Evolutionary conservation across 2,888 invertebrate species (phyloP).

Genomic region (Chrysopilus asiliformis): DNA sequence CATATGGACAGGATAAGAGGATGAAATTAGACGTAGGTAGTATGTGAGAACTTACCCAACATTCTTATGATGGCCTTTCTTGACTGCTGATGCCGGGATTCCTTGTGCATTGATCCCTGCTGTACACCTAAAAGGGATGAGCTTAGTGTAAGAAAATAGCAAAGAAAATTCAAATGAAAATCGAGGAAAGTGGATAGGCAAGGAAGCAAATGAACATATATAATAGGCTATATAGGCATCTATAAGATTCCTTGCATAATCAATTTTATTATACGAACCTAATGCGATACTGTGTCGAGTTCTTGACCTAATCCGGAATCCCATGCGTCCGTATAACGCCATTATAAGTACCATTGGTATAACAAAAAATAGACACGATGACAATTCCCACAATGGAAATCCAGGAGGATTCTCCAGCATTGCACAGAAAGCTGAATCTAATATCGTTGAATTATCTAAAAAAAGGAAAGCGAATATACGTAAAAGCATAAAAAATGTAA

Average conservation of each 20-base stretch:
- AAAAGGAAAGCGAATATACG: conserved; percentile 10
- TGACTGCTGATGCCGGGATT: conserved; percentile 53
- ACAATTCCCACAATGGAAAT: conserved; percentile 64
- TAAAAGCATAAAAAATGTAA: too few species aligned
- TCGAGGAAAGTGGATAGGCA: not conserved
- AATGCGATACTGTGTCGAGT: conserved; percentile 37
- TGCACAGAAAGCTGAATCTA: conserved; percentile 69
- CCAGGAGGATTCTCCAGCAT: conserved; percentile 48
- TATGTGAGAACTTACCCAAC: conserved; percentile 64
- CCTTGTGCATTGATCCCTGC: conserved; percentile 54
- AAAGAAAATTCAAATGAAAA: conserved; percentile 1
- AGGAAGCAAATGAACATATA: not conserved
- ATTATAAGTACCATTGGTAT: conserved; percentile 59
- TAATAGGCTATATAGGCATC: too few species aligned
- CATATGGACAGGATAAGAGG: too few species aligned
- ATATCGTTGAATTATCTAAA: conserved; percentile 39
- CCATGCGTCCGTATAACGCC: conserved; percentile 68
- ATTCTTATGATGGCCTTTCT: conserved; percentile 64
- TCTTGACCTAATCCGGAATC: conserved; percentile 47
- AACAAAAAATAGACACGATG: conserved; percentile 71
- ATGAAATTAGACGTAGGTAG: too few species aligned
- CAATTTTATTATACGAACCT: conserved; percentile 24
- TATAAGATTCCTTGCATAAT: too few species aligned
- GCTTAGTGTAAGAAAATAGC: conserved; percentile 3
- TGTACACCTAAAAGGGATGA: conserved; percentile 28